Conservation (phyloP, 2,888 invertebrate genomes). For the Sphaerophoria rueppellii region DNA sequence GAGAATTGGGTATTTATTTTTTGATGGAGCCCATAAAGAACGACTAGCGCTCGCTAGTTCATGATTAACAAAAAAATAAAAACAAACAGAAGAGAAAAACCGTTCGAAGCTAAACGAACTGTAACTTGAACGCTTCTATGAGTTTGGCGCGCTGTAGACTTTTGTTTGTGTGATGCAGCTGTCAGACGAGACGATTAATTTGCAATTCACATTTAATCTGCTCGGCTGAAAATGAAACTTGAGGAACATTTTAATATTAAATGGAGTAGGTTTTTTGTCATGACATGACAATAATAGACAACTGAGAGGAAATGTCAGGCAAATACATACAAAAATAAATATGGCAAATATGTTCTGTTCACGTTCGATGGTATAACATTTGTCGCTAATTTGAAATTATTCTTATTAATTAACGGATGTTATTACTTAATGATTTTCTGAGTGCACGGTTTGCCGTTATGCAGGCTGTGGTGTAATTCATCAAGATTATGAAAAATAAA, state of each 20-base stretch:
- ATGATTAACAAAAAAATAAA: constrained; percentile 5
- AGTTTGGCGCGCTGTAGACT: constrained; percentile 2
- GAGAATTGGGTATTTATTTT: constrained; percentile 10
- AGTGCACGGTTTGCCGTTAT: constrained; percentile 34
- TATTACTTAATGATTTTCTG: constrained; percentile 61
- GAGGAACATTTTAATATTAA: constrained; percentile 13
- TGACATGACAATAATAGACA: neutral
- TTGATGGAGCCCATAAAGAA: constrained; percentile 1
- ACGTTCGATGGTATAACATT: constrained; percentile 43
- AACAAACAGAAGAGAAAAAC: constrained; percentile 29
- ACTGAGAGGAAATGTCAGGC: constrained; percentile 5
- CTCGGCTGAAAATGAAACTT: constrained; percentile 15
- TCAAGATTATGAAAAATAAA: neutral
- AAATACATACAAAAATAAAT: neutral
- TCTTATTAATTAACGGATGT: constrained; percentile 55
- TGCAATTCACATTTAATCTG: constrained; percentile 31
- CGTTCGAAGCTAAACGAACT: constrained; percentile 71
- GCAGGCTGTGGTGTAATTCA: constrained; percentile 43
- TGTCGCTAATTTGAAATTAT: constrained; percentile 49
- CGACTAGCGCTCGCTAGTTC: neutral
- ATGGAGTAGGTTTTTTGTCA: neutral
- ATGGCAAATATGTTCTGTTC: constrained; percentile 39
- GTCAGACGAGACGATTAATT: constrained; percentile 62
- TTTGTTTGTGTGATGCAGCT: constrained; percentile 25
- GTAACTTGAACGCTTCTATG: constrained; percentile 65